A percentile compares a stretch with the other conserved stretches of the same genome.
phyloP scores from a whole-genome alignment of 2,113 vertebrate genomes.

The Girardinichthys multiradiatus region DNA sequence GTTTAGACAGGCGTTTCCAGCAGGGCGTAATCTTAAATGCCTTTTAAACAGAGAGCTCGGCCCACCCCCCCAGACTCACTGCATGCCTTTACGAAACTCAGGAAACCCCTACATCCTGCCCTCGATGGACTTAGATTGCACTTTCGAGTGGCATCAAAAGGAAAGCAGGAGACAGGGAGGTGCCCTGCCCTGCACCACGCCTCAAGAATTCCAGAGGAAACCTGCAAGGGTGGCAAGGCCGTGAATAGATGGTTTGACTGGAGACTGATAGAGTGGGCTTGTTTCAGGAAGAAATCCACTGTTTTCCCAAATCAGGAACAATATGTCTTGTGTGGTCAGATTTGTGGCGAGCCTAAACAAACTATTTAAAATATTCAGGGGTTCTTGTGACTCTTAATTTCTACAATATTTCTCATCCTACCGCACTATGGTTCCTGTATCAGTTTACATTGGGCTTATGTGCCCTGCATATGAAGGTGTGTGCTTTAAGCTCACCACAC shows the following conservation, averaged over 20 bases:
- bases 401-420: neutral
- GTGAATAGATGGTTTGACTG: slow-evolving; percentile 46
- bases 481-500: neutral
- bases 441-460: neutral
- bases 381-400: neutral
- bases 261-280: slow-evolving; percentile 37
- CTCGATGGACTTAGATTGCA: slow-evolving; percentile 35
- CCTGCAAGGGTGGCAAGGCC: slow-evolving; percentile 35
- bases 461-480: neutral
- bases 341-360: slow-evolving; percentile 20
- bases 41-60: slow-evolving; percentile 51
- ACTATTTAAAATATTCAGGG: slow-evolving; percentile 16
- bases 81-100: slow-evolving; percentile 61
- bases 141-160: slow-evolving; percentile 56
- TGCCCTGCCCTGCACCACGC: slow-evolving; percentile 47
- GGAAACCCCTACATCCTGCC: slow-evolving; percentile 70
- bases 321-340: slow-evolving; percentile 42
- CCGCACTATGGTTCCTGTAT: neutral
- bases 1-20: slow-evolving; percentile 76
- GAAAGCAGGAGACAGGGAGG: slow-evolving; percentile 29
- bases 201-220: slow-evolving; percentile 61
- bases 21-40: slow-evolving; percentile 60
- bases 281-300: slow-evolving; percentile 37
- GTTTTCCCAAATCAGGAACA: slow-evolving; percentile 24
- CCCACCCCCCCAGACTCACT: slow-evolving; percentile 10